Evolutionary conservation across 2,113 vertebrate species (phyloP).

Genomic region (Sylvietta virens): DNA sequence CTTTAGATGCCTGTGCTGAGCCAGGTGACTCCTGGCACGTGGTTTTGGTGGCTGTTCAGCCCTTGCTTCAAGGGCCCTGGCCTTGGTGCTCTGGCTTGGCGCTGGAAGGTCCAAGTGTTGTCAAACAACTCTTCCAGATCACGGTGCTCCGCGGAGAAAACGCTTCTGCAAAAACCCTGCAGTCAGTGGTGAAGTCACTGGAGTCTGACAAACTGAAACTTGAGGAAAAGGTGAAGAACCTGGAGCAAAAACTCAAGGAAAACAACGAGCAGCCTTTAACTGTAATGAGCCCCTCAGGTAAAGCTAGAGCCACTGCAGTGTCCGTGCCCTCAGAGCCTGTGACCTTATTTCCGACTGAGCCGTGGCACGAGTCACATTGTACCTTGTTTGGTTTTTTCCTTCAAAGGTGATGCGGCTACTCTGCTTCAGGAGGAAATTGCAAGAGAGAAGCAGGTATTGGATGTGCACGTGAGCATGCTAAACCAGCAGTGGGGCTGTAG

Average conservation of each 20-base stretch:
- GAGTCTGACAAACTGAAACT: slow-evolving; percentile 86
- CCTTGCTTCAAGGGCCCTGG: neutral
- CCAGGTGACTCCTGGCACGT: neutral
- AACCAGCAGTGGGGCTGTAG: neutral
- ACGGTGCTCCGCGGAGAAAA: slow-evolving; percentile 78
- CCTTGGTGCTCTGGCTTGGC: neutral
- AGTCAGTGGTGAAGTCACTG: slow-evolving; percentile 79
- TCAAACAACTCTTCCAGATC: slow-evolving; percentile 69
- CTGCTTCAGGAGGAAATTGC: slow-evolving; percentile 80
- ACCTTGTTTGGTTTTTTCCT: neutral
- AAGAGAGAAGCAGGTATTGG: slow-evolving; percentile 84
- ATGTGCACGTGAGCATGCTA: neutral
- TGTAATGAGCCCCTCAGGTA: slow-evolving; percentile 68
- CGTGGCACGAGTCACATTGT: neutral
- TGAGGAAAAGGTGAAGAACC: slow-evolving; percentile 81
- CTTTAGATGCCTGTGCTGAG: neutral
- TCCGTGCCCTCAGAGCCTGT: neutral
- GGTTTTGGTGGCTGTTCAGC: neutral
- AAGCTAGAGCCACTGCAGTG: neutral
- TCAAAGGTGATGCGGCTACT: slow-evolving; percentile 78
- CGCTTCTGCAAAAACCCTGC: slow-evolving; percentile 79
- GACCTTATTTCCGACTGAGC: neutral
- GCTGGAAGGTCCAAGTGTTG: neutral
- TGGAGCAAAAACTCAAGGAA: slow-evolving; percentile 82
- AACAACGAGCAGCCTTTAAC: slow-evolving; percentile 67